phyloP scores from a whole-genome alignment of 2,797 vertebrate species.

The Lutjanus campechanus region DNA sequence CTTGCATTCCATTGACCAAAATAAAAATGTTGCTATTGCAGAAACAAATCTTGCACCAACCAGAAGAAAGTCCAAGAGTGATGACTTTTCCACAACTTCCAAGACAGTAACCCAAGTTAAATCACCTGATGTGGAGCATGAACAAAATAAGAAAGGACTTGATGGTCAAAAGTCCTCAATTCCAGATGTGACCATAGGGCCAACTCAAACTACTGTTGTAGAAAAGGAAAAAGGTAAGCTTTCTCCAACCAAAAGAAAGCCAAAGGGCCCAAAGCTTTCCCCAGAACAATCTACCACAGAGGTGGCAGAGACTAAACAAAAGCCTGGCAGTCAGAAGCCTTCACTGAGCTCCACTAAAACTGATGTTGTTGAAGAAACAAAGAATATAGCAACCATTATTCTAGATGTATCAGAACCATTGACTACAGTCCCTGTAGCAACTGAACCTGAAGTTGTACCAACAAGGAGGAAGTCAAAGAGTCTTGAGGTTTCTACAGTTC shows the following conservation, averaged over 20 bases:
- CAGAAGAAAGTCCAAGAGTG: background rate
- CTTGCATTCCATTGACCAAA: background rate
- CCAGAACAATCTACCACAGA: background rate
- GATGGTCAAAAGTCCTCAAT: background rate
- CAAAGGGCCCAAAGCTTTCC: background rate
- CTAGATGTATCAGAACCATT: no score
- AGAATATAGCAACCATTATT: background rate
- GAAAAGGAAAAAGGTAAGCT: background rate
- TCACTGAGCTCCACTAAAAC: no score
- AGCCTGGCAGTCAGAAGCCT: no score
- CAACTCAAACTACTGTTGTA: background rate
- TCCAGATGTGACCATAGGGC: background rate
- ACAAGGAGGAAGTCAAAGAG: conserved; percentile 20
- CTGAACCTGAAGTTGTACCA: background rate
- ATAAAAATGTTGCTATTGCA: conserved; percentile 2
- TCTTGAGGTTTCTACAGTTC: background rate
- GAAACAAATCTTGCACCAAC: background rate
- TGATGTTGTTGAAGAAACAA: background rate
- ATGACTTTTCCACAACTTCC: background rate
- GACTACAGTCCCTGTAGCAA: no score
- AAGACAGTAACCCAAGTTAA: no score
- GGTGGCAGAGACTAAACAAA: no score
- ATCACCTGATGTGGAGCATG: background rate
- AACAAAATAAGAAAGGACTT: background rate
- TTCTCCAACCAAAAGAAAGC: conserved; percentile 7